phyloP scores from a whole-genome alignment of 2,113 vertebrate species.

The Nestor notabilis region DNA sequence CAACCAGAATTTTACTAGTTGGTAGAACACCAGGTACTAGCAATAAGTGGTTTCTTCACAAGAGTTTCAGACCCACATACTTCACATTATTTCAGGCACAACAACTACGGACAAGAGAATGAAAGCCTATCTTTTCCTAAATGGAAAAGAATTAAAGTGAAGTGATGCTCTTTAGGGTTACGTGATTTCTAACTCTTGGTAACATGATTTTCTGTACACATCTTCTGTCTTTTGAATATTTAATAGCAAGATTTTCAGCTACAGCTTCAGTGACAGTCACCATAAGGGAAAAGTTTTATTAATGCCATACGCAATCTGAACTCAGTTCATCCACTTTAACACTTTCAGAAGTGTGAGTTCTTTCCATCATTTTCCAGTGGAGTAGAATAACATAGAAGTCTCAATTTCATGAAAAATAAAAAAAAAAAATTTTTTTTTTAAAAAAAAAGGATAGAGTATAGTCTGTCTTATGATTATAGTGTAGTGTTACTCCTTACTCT shows the following conservation, averaged over 20 bases:
- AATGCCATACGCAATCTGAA: not conserved
- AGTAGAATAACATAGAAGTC: not conserved
- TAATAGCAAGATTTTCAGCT: not conserved
- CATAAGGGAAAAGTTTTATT: not conserved
- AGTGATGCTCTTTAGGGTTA: not conserved
- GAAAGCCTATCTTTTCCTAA: not conserved
- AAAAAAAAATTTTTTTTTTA: rapidly evolving
- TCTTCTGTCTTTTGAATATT: not conserved
- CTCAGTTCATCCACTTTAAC: not conserved
- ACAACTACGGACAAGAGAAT: not conserved
- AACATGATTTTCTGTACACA: not conserved
- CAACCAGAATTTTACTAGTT: not conserved
- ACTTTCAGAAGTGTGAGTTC: not conserved
- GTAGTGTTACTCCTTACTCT: not conserved
- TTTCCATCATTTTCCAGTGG: not conserved
- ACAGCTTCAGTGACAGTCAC: not conserved
- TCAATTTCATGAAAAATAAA: not conserved
- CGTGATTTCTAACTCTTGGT: not conserved
- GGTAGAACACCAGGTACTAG: not conserved
- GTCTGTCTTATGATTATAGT: not conserved
- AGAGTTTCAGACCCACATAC: not conserved
- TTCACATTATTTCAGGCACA: not conserved
- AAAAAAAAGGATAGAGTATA: no score
- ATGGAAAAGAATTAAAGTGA: not conserved
- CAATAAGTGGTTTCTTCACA: not conserved